Conservation (phyloP, 2,888 invertebrate species). For the Cheilosia pagana region DNA sequence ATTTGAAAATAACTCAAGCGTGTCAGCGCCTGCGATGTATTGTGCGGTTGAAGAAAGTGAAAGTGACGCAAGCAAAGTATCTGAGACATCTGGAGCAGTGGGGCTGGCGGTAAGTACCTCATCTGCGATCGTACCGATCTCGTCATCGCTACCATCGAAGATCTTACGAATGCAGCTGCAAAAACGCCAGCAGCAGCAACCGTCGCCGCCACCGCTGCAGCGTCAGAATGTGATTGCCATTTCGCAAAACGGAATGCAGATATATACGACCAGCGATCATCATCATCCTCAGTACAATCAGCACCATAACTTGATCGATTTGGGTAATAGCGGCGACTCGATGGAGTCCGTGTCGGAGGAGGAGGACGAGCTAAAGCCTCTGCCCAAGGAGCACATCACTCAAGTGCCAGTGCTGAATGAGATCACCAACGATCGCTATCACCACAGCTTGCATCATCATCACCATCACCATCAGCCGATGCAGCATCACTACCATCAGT, state of each 20-base stretch:
- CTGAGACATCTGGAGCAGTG: slow-evolving; percentile 33
- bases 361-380: slow-evolving; percentile 82
- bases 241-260: slow-evolving; percentile 64
- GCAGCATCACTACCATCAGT: slow-evolving; percentile 78
- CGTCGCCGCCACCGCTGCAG: slow-evolving; percentile 29
- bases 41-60: slow-evolving; percentile 71
- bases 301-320: slow-evolving; percentile 56
- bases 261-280: slow-evolving; percentile 58
- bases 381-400: slow-evolving; percentile 75
- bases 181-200: slow-evolving; percentile 53
- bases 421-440: slow-evolving; percentile 62
- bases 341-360: slow-evolving; percentile 81
- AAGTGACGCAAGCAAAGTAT: slow-evolving; percentile 49
- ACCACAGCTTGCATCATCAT: slow-evolving; percentile 61
- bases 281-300: slow-evolving; percentile 63
- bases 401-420: slow-evolving; percentile 65
- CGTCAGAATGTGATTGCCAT: slow-evolving; percentile 67
- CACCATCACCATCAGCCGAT: slow-evolving; percentile 56
- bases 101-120: slow-evolving; percentile 9
- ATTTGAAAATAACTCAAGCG: slow-evolving; percentile 63
- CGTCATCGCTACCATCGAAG: slow-evolving; percentile 81
- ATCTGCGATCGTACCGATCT: slow-evolving; percentile 79
- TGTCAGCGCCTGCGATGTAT: slow-evolving; percentile 40
- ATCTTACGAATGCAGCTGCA: slow-evolving; percentile 80
- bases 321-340: slow-evolving; percentile 78